Evolutionary conservation across 2,797 vertebrate genomes (phyloP).

Genomic region (Sebastes wilsoni): DNA sequence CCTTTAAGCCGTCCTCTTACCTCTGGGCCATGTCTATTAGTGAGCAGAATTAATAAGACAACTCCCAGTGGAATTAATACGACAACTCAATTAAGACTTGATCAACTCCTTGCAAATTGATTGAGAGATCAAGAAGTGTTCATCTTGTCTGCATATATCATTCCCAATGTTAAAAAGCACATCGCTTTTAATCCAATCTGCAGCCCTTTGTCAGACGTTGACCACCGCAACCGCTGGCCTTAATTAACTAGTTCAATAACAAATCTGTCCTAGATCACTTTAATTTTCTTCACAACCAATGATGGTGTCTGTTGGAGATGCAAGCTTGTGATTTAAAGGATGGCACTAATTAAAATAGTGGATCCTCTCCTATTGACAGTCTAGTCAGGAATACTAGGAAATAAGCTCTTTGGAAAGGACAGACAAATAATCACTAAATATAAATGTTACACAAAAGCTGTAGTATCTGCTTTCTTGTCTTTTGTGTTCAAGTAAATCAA

Average conservation of each 20-base stretch:
- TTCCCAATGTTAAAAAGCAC: slow-evolving; percentile 60
- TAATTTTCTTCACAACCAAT: slow-evolving; percentile 69
- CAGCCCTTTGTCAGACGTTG: slow-evolving; percentile 65
- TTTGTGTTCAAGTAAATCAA: neutral
- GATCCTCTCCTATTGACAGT: slow-evolving; percentile 52
- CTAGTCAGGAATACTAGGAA: slow-evolving; percentile 35
- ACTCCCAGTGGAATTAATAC: slow-evolving; percentile 62
- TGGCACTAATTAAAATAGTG: slow-evolving; percentile 74
- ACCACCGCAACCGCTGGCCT: slow-evolving; percentile 50
- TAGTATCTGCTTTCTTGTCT: neutral
- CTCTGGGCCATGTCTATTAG: slow-evolving; percentile 42
- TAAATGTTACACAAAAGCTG: neutral
- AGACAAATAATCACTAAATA: slow-evolving; percentile 30
- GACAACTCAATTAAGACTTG: slow-evolving; percentile 80
- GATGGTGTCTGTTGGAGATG: slow-evolving; percentile 55
- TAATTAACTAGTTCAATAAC: slow-evolving; percentile 81
- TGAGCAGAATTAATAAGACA: slow-evolving; percentile 64
- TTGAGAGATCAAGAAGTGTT: slow-evolving; percentile 66
- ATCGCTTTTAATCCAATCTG: slow-evolving; percentile 69
- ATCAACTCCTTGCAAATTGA: slow-evolving; percentile 76
- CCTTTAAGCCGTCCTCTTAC: slow-evolving; percentile 32
- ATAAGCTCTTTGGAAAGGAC: slow-evolving; percentile 30
- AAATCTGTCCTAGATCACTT: slow-evolving; percentile 75
- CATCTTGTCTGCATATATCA: slow-evolving; percentile 65
- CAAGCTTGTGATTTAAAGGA: slow-evolving; percentile 63